Percentiles rank a stretch among this genome's conserved stretches.
These are phyloP conservation scores for Seriola rivoliana DNA, from an alignment of 2,113 vertebrate genomes.

Conservation along the genomic window DNA sequence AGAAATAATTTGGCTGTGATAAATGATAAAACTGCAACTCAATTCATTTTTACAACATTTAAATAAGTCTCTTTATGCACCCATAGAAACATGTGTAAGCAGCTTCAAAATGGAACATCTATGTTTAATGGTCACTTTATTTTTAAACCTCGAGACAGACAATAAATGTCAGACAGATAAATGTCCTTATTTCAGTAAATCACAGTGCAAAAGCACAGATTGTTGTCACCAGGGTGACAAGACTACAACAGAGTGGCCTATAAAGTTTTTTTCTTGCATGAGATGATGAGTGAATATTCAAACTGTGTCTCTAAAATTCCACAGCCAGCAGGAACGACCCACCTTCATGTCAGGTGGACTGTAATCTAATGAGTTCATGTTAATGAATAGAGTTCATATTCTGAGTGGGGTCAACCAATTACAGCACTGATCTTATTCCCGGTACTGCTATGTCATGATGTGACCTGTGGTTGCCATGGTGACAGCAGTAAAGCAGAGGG, in stretches of 20 bases:
- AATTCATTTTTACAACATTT: background rate
- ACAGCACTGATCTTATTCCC: constrained; percentile 81
- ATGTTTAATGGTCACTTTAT: background rate
- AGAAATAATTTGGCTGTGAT: background rate
- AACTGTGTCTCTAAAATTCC: background rate
- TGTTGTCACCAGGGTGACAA: background rate
- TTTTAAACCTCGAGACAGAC: constrained; percentile 23
- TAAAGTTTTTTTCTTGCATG: background rate
- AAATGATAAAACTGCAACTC: background rate
- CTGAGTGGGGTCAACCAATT: constrained; percentile 57
- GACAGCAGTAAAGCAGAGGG: constrained; percentile 24
- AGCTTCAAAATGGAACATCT: constrained; percentile 1
- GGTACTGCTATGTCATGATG: constrained; percentile 79
- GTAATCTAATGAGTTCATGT: constrained; percentile 46
- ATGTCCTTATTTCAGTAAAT: constrained; percentile 26
- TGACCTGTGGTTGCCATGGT: constrained; percentile 67
- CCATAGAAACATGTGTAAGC: background rate
- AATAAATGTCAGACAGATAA: constrained; percentile 40
- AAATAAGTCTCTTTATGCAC: background rate
- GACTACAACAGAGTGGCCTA: too few species aligned
- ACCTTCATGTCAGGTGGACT: constrained; percentile 27
- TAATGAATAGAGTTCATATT: constrained; percentile 54
- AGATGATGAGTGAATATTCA: background rate
- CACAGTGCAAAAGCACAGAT: constrained; percentile 24
- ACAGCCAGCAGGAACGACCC: background rate